Evolutionary conservation across 1,140 invertebrate genomes (phyloP).

Genomic region (Pantala flavescens): DNA sequence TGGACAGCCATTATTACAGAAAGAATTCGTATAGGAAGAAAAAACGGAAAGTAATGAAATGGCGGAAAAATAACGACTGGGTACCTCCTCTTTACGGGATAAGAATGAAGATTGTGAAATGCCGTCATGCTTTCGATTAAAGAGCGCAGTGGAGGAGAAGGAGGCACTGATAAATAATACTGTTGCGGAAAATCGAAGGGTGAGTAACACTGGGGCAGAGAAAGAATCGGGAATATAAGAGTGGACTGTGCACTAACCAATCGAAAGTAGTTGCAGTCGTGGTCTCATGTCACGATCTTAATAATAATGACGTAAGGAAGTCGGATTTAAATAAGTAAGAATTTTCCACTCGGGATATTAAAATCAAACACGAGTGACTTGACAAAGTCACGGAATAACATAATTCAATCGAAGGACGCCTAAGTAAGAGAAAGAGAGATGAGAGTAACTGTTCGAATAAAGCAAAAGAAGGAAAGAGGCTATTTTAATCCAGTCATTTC

Average conservation of each 20-base stretch:
- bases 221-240: neutral
- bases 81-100: conserved; percentile 3
- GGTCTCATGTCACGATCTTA: neutral
- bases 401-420: neutral
- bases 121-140: conserved; percentile 5
- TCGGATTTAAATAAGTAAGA: neutral
- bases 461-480: neutral
- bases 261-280: neutral
- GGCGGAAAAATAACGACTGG: neutral
- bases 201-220: neutral
- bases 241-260: neutral
- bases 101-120: conserved; percentile 1
- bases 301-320: neutral
- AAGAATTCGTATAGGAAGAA: neutral
- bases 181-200: neutral
- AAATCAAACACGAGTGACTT: neutral
- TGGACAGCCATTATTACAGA: neutral
- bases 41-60: neutral
- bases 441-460: neutral
- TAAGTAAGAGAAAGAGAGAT: neutral
- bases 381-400: neutral
- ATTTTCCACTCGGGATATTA: neutral
- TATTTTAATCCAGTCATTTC: too few species aligned
- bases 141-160: neutral
- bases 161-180: neutral